A percentile compares a stretch with the other conserved stretches of the same genome.
Conservation (phyloP, 2,797 vertebrate species). For the Oryzias dopingdopingensis region DNA sequence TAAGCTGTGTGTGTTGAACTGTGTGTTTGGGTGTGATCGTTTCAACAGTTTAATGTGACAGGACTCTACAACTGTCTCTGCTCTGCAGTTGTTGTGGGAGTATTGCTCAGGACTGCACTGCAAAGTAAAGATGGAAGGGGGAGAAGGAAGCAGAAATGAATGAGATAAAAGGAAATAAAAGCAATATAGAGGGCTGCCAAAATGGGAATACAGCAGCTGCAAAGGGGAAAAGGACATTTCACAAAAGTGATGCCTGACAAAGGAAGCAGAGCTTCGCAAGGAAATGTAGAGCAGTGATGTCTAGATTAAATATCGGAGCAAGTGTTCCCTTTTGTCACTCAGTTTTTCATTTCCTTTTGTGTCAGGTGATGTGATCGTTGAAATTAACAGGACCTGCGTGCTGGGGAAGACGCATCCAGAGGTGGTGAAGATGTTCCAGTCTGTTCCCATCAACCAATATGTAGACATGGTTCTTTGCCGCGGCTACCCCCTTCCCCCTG, state of each 20-base stretch:
- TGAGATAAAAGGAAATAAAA: conserved; percentile 40
- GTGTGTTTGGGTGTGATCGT: conserved; percentile 18
- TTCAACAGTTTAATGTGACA: conserved; percentile 26
- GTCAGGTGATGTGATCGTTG: conserved; percentile 92
- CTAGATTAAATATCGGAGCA: conserved; percentile 25
- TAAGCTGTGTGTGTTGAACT: conserved; percentile 16
- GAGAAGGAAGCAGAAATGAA: conserved; percentile 37
- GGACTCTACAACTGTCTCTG: conserved; percentile 29
- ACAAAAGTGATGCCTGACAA: conserved; percentile 23
- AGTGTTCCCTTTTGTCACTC: conserved; percentile 2
- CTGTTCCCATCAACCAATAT: conserved; percentile 91
- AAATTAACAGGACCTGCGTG: conserved; percentile 93
- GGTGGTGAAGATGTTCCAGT: conserved; percentile 98
- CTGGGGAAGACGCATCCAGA: conserved; percentile 98
- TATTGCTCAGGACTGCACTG: conserved; percentile 35
- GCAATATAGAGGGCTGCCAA: conserved; percentile 23
- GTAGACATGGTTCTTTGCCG: conserved; percentile 95
- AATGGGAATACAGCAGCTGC: conserved; percentile 36
- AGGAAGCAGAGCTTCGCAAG: conserved; percentile 15
- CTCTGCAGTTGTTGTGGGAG: conserved; percentile 23
- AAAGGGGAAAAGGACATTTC: conserved; percentile 39
- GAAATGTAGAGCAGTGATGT: conserved; percentile 22
- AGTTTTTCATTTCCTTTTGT: conserved; percentile 8
- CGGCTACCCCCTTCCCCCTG: conserved; percentile 93
- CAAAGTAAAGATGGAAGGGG: conserved; percentile 15